phyloP scores from a whole-genome alignment of 1,140 invertebrate genomes.

The Aporrectodea caliginosa region DNA sequence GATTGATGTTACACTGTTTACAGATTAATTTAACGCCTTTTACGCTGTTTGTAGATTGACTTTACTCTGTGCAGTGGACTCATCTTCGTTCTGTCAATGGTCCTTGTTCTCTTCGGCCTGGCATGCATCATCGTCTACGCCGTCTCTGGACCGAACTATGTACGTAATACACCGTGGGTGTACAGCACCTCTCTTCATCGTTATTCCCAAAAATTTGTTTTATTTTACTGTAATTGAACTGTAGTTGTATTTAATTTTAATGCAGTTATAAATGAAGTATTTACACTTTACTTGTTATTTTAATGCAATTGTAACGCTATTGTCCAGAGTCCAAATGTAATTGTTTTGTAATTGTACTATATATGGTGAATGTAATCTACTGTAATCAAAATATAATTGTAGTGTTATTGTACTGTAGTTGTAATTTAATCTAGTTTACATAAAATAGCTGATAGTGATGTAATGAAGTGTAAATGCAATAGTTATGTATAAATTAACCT shows the following conservation, averaged over 20 bases:
- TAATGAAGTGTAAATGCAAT: no score
- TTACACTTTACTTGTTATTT: background rate
- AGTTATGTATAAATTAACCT: no score
- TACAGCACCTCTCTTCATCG: background rate
- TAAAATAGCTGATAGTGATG: no score
- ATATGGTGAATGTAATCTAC: no score
- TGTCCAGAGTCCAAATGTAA: background rate
- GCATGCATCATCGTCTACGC: conserved; percentile 48
- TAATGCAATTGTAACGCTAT: background rate
- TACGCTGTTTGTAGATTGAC: conserved; percentile 58
- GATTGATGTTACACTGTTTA: background rate
- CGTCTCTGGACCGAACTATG: conserved; percentile 9
- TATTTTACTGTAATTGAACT: conserved; percentile 1
- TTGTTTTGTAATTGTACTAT: background rate
- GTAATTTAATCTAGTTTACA: no score
- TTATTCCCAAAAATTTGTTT: background rate
- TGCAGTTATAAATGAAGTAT: background rate
- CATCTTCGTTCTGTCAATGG: conserved; percentile 57
- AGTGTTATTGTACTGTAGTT: no score
- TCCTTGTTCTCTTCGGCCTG: conserved; percentile 59
- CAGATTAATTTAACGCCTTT: background rate
- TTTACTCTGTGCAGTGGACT: conserved; percentile 61
- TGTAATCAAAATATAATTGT: no score
- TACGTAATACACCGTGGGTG: background rate
- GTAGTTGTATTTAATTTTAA: background rate